A percentile compares a stretch with the other conserved stretches of the same genome.
Conservation (phyloP, 2,888 invertebrate species). For the Parelbella ahira region DNA sequence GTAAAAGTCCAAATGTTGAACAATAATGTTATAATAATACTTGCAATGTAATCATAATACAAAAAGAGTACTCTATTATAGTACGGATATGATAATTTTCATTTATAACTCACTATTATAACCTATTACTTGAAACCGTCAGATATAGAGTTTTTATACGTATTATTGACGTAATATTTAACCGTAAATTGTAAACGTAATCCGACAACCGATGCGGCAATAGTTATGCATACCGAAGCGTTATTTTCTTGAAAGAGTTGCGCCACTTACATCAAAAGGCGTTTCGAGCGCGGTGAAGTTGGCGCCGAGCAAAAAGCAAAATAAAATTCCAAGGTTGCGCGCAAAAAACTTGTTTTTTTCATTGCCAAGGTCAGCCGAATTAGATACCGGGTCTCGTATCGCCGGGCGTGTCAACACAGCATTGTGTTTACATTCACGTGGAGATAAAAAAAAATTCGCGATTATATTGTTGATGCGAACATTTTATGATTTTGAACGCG, state of each 20-base stretch:
- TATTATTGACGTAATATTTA: no score
- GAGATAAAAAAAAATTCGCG: slow-evolving; percentile 52
- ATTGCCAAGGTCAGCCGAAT: slow-evolving; percentile 77
- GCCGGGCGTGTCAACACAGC: slow-evolving; percentile 63
- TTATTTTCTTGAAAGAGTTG: background rate
- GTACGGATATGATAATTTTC: no score
- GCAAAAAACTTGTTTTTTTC: slow-evolving; percentile 66
- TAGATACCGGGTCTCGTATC: slow-evolving; percentile 71
- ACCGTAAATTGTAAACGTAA: no score
- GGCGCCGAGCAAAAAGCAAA: slow-evolving; percentile 50
- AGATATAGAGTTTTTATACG: no score
- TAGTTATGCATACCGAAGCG: background rate
- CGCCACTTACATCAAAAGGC: slow-evolving; percentile 7
- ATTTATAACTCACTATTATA: no score
- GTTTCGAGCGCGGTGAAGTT: slow-evolving; percentile 21
- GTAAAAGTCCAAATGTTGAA: no score
- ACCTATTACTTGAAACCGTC: no score
- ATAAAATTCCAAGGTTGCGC: slow-evolving; percentile 55
- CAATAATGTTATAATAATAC: no score
- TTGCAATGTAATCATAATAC: no score
- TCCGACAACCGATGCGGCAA: no score
- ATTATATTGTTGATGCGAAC: slow-evolving; percentile 38
- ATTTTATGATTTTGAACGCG: slow-evolving; percentile 28
- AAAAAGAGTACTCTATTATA: no score
- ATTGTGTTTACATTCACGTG: slow-evolving; percentile 62